phyloP scores from a whole-genome alignment of 1,140 invertebrate genomes.

The Adelges cooleyi region DNA sequence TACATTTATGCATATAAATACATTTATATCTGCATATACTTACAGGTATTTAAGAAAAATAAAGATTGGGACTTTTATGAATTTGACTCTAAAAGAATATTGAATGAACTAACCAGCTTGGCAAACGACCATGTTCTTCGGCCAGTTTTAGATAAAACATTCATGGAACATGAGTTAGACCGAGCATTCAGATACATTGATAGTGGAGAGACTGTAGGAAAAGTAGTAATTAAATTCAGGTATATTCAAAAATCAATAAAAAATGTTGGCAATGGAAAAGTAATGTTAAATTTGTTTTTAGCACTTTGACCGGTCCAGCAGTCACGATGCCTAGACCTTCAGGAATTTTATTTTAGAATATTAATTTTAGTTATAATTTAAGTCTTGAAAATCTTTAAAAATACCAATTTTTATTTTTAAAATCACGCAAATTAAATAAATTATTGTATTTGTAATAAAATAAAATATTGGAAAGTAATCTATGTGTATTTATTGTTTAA shows the following conservation, averaged over 20 bases:
- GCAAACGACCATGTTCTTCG: slow-evolving; percentile 10
- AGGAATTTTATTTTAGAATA: slow-evolving; percentile 3
- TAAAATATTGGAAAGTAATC: too few species aligned
- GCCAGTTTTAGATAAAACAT: slow-evolving; percentile 25
- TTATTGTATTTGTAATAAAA: too few species aligned
- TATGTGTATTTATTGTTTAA: too few species aligned
- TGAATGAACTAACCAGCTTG: slow-evolving; percentile 23
- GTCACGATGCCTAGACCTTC: background rate
- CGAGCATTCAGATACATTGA: slow-evolving; percentile 24
- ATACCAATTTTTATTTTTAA: too few species aligned
- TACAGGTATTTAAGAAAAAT: background rate
- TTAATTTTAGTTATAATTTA: background rate
- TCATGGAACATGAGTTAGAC: slow-evolving; percentile 20
- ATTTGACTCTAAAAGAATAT: slow-evolving; percentile 8
- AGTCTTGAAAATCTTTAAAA: too few species aligned
- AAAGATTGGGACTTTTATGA: slow-evolving; percentile 15
- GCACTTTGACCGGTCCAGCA: background rate
- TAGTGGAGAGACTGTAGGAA: slow-evolving; percentile 9
- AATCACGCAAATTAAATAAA: too few species aligned
- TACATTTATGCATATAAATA: too few species aligned
- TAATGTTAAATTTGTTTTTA: background rate
- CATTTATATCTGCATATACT: background rate
- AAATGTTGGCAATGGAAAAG: too few species aligned
- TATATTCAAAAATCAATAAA: background rate
- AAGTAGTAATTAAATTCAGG: slow-evolving; percentile 26